phyloP scores from a whole-genome alignment of 2,888 invertebrate genomes.

The Cacoxenus indagator region DNA sequence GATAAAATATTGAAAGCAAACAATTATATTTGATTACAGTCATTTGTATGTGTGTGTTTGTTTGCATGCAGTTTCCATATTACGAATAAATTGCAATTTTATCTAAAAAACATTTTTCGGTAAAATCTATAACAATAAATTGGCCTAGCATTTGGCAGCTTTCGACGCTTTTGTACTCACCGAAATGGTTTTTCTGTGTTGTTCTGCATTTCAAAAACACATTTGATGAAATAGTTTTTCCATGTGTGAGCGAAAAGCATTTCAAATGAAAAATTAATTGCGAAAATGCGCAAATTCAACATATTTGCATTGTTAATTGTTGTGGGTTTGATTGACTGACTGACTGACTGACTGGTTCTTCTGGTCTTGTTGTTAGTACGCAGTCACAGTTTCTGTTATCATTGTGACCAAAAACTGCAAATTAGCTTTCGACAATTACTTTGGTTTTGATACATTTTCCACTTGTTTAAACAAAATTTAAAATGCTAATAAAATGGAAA shows the following conservation, averaged over 20 bases:
- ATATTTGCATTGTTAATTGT: background rate
- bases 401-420: background rate
- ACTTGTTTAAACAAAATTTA: background rate
- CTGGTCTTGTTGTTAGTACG: background rate
- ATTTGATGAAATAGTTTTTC: background rate
- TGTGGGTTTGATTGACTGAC: too few relatives aligned
- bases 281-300: background rate
- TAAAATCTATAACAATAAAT: background rate
- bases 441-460: background rate
- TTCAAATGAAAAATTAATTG: constrained; percentile 3
- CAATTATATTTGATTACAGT: background rate
- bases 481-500: too few relatives aligned
- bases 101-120: background rate
- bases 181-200: constrained; percentile 10
- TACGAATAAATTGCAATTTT: background rate
- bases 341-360: background rate
- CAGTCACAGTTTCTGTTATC: background rate
- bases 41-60: too few relatives aligned
- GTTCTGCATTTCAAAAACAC: background rate
- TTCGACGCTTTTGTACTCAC: background rate
- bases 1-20: constrained; percentile 17
- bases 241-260: background rate
- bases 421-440: background rate
- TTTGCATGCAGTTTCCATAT: background rate
- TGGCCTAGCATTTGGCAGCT: background rate